A percentile compares a stretch with the other conserved stretches of the same genome.
Conservation (phyloP, 2,888 invertebrate species). For the Willowsia nigromaculata region DNA sequence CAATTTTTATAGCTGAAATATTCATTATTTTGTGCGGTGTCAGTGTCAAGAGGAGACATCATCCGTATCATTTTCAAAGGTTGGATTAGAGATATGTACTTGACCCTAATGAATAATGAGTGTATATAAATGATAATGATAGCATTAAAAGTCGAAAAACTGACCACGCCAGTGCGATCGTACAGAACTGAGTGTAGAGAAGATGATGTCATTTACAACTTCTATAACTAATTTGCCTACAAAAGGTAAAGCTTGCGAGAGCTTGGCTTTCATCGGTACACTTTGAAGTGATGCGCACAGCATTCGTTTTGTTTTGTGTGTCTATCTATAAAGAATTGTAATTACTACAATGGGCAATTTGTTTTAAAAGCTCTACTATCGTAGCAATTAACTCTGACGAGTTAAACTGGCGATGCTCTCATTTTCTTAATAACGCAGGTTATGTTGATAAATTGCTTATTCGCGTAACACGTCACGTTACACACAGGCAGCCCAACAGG, state of each 20-base stretch:
- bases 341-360: neutral
- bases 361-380: neutral
- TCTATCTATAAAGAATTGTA: neutral
- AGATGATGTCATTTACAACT: neutral
- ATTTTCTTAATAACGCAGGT: too few relatives aligned
- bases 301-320: neutral
- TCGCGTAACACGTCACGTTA: too few relatives aligned
- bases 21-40: too few relatives aligned
- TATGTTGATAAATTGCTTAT: neutral
- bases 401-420: too few relatives aligned
- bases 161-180: neutral
- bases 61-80: neutral
- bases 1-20: neutral
- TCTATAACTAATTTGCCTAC: neutral
- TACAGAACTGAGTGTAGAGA: neutral
- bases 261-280: neutral
- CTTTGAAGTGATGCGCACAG: neutral
- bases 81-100: neutral
- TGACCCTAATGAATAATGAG: constrained; percentile 10
- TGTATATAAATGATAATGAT: neutral
- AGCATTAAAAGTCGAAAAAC: neutral
- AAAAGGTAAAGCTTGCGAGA: neutral
- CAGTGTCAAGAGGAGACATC: neutral
- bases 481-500: too few relatives aligned
- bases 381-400: neutral